Conservation (phyloP, 2,888 invertebrate genomes). For the Galeruca laticollis region DNA sequence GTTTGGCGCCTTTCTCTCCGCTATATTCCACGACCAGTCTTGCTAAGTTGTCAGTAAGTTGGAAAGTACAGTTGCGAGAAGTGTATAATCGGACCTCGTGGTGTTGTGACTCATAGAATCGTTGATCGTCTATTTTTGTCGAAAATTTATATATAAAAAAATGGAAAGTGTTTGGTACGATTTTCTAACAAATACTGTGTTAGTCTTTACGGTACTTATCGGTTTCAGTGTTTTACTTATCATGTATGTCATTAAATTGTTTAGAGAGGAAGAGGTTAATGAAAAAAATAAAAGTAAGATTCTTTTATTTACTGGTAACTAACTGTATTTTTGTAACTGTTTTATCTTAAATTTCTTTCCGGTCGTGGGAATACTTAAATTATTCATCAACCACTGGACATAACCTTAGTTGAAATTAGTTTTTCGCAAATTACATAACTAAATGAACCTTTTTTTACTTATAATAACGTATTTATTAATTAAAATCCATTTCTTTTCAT, state of each 20-base stretch:
- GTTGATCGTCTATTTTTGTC: conserved; percentile 7
- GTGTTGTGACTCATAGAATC: conserved; percentile 22
- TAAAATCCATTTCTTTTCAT: background rate
- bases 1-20: conserved; percentile 44
- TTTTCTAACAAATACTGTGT: conserved; percentile 54
- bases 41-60: conserved; percentile 32
- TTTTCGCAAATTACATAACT: conserved; percentile 19
- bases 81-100: conserved; percentile 38
- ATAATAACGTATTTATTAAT: background rate
- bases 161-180: conserved; percentile 61
- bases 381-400: background rate
- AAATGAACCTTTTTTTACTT: background rate
- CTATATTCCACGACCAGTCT: conserved; percentile 29
- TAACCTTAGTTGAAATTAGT: conserved; percentile 22
- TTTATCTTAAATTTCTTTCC: too few species aligned
- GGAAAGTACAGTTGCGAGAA: conserved; percentile 36
- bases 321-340: background rate
- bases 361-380: too few species aligned
- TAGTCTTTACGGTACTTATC: conserved; percentile 56
- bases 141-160: conserved; percentile 39
- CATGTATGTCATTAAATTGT: conserved; percentile 58
- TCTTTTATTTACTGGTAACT: conserved; percentile 3
- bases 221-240: conserved; percentile 59
- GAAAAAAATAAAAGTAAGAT: conserved; percentile 56
- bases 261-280: conserved; percentile 52